phyloP scores from a whole-genome alignment of 1,140 invertebrate species.

The Sitodiplosis mosellana region DNA sequence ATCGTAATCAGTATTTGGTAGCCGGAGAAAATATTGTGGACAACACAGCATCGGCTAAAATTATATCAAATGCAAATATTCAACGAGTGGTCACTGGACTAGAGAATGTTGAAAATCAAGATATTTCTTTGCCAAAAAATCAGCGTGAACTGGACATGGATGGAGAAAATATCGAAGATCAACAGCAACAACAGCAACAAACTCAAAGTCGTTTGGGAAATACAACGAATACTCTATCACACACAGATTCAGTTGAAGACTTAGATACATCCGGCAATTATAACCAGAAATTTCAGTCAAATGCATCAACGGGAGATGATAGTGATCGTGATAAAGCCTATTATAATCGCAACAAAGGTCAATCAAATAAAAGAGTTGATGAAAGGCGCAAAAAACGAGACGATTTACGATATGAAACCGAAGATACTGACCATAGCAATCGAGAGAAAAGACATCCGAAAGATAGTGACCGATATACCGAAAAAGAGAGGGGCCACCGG shows the following conservation, averaged over 20 bases:
- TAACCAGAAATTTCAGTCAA: conserved; percentile 5
- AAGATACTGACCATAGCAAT: conserved; percentile 31
- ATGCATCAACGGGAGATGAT: conserved; percentile 8
- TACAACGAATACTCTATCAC: neutral
- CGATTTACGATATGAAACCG: conserved; percentile 31
- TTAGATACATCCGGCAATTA: neutral
- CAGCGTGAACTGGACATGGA: conserved; percentile 34
- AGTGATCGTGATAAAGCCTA: neutral
- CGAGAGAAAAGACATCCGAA: conserved; percentile 6
- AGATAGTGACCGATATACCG: neutral
- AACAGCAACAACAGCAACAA: neutral
- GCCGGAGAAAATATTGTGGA: conserved; percentile 9
- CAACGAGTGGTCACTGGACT: conserved; percentile 29
- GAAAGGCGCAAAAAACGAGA: conserved; percentile 24
- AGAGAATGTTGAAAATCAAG: conserved; percentile 12
- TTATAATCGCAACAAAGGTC: neutral
- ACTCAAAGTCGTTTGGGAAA: neutral
- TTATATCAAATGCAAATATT: neutral
- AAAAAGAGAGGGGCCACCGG: neutral
- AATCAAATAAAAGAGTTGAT: conserved; percentile 12
- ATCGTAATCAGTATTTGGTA: conserved; percentile 13
- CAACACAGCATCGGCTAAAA: conserved; percentile 1
- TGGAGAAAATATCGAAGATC: conserved; percentile 36
- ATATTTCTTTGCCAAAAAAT: conserved; percentile 6
- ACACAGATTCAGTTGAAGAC: neutral